Evolutionary conservation across 2,888 invertebrate genomes (phyloP).

Genomic region (Acronicta aceris): DNA sequence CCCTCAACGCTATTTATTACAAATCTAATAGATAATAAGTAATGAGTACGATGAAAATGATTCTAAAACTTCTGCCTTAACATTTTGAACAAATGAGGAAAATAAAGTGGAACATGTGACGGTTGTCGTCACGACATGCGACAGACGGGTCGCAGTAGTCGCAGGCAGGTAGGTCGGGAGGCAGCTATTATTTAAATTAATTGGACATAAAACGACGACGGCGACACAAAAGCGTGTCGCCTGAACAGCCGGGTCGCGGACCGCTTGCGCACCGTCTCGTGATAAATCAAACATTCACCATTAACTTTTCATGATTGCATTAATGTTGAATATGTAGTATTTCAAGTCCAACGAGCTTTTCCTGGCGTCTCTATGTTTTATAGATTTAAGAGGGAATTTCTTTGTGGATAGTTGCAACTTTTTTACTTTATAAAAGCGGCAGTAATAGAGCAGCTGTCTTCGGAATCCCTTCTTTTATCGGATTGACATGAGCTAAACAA

Average conservation of each 20-base stretch:
- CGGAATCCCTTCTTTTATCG: no score
- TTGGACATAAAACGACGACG: slow-evolving; percentile 85
- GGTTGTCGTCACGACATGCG: slow-evolving; percentile 59
- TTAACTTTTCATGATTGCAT: slow-evolving; percentile 58
- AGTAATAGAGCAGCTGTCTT: no score
- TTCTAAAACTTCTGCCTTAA: slow-evolving; percentile 24
- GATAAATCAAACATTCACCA: slow-evolving; percentile 67
- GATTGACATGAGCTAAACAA: no score
- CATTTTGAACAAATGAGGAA: slow-evolving; percentile 30
- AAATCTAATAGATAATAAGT: background rate
- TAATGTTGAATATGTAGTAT: slow-evolving; percentile 48
- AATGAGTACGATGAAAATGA: slow-evolving; percentile 10
- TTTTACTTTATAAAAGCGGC: no score
- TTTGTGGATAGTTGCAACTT: no score
- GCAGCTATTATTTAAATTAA: slow-evolving; percentile 88
- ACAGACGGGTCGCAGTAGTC: slow-evolving; percentile 69
- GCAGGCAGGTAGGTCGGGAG: slow-evolving; percentile 83
- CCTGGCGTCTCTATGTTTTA: slow-evolving; percentile 32
- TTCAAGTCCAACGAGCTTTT: slow-evolving; percentile 35
- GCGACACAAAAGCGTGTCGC: slow-evolving; percentile 78
- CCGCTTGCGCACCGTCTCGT: slow-evolving; percentile 54
- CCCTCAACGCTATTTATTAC: slow-evolving; percentile 4
- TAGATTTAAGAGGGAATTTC: background rate
- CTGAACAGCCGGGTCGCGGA: slow-evolving; percentile 69
- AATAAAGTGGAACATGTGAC: slow-evolving; percentile 34